Evolutionary conservation across 2,113 vertebrate genomes (phyloP).

Genomic region (Propithecus coquereli): DNA sequence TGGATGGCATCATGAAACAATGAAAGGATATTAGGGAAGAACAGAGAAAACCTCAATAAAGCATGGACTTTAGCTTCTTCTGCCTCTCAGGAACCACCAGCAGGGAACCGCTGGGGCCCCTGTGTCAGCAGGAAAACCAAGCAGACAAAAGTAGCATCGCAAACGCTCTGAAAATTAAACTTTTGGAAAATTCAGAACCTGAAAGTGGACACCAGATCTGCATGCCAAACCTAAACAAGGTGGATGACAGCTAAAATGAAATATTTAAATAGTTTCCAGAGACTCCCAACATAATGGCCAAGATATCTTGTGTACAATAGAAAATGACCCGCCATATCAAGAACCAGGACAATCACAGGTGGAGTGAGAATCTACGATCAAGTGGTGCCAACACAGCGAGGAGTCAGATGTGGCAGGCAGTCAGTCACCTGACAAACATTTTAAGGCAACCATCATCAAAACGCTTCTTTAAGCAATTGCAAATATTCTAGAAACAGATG

Average conservation of each 20-base stretch:
- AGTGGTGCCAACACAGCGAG: background rate
- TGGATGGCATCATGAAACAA: background rate
- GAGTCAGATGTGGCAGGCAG: background rate
- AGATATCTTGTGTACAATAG: background rate
- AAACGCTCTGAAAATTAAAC: background rate
- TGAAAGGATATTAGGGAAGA: background rate
- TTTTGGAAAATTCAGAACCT: background rate
- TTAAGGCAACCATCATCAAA: background rate
- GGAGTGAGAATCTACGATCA: background rate
- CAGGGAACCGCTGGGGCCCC: background rate
- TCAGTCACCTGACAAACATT: background rate
- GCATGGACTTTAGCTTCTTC: background rate
- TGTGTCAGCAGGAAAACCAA: background rate
- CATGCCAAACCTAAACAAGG: background rate
- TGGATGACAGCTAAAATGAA: background rate
- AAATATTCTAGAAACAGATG: background rate
- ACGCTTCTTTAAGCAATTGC: background rate
- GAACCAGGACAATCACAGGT: background rate
- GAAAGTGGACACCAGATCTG: background rate
- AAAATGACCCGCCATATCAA: background rate
- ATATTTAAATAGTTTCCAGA: background rate
- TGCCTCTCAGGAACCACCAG: background rate
- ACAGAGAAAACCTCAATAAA: background rate
- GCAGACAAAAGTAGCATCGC: background rate
- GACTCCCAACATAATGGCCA: background rate